Percentiles rank a stretch among this genome's conserved stretches.
These are phyloP conservation scores for Melanocharis versteri DNA, from an alignment of 2,113 vertebrate species.

Conservation along the genomic window DNA sequence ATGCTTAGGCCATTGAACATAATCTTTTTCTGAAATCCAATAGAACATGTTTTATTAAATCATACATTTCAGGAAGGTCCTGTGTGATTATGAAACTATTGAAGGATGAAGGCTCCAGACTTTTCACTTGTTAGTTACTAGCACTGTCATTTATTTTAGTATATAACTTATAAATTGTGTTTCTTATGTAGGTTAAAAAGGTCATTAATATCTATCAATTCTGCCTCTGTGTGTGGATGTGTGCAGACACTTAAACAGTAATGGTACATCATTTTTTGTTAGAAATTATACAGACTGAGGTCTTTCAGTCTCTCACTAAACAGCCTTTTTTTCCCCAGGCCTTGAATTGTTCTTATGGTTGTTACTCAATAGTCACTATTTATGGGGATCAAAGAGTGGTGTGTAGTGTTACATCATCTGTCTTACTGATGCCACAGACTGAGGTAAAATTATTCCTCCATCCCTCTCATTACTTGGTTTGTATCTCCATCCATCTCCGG, in stretches of 20 bases:
- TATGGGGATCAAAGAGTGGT: not conserved
- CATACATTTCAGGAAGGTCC: not conserved
- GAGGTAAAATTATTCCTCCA: not conserved
- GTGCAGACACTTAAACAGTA: not conserved
- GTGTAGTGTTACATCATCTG: not conserved
- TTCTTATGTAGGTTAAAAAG: not conserved
- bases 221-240: not conserved
- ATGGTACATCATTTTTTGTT: not conserved
- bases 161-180: not conserved
- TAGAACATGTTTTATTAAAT: not conserved
- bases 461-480: not conserved
- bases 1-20: not conserved
- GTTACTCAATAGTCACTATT: not conserved
- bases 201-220: not conserved
- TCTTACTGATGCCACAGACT: not conserved
- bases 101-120: not conserved
- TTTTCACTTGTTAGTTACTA: not conserved
- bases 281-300: not conserved
- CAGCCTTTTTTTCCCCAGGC: not conserved
- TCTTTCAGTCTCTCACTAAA: not conserved
- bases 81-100: not conserved
- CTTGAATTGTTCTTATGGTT: not conserved
- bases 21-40: not conserved
- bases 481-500: not conserved
- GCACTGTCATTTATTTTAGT: not conserved